Evolutionary conservation across 2,888 invertebrate genomes (phyloP), one percentile per base, ranked within the genome.

Genomic region (Seira sanloemensis): DNA sequence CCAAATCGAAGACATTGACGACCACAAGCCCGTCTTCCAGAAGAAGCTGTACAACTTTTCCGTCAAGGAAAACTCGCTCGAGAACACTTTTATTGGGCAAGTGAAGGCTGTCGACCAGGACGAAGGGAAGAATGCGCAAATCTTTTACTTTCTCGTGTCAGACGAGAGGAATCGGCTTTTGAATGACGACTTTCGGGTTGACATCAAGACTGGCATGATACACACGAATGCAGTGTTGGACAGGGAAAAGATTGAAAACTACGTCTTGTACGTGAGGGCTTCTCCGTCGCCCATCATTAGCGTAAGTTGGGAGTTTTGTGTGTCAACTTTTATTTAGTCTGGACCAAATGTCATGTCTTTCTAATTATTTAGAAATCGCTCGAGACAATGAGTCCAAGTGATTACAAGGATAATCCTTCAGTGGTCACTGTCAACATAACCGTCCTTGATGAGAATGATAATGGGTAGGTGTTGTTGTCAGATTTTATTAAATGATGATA

Each of bases 401-500:
- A 87, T 26, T 86, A 77, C 58, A 67, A 16, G 2, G 78, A 74
- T 54, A 86, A 88, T 72, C 74, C 77, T n/a, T 87, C 88, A 9
- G 75, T 88, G 2, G 73, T 77, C 7, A 67, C 85, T 18, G 81
- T 86, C 0, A 87, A 85, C 27, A 83, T 97, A 50, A 93, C 92
- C 1, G 93, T 98, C 2, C 92, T 95, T 24, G 97, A 97, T 90
- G 94, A 95, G 74, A 97, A 97, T 90, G 97, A 97, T 90, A 96
- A 97, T 91, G 65, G 74, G 78, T 77, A 72, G 50, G n/a, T 71
- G n/a, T 27, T 27, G 9, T 7, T 66, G 19, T 18, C 16, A 2
- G 23, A 4, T 66, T 5, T 26, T 66, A 54, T 23, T 23, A 2
- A 7, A 2, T 23, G 24, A 1, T 12, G 2, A 2, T 5, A 74